phyloP scores from a whole-genome alignment of 2,797 vertebrate species.

The Choloepus didactylus region DNA sequence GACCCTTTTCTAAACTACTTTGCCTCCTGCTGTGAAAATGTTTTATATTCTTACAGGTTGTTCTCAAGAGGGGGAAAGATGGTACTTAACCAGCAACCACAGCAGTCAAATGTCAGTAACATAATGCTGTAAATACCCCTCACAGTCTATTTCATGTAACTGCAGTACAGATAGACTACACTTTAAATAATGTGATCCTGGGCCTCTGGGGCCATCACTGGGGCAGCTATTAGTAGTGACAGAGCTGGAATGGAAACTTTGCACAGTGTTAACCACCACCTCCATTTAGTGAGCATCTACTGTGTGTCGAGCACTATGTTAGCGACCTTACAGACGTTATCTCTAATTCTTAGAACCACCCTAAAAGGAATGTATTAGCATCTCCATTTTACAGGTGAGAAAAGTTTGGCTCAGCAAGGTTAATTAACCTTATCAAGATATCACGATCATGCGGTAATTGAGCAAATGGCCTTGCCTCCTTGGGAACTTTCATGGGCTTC shows the following conservation, averaged over 20 bases:
- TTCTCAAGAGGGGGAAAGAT: conserved; percentile 53
- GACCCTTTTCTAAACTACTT: conserved; percentile 61
- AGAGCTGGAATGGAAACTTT: neutral
- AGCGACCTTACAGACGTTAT: neutral
- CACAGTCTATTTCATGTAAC: neutral
- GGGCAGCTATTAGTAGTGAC: neutral
- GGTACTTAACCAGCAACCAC: conserved; percentile 46
- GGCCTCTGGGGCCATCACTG: neutral
- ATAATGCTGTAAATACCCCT: neutral
- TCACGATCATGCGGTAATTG: neutral
- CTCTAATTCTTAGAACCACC: neutral
- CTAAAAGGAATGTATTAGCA: neutral
- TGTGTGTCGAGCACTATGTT: neutral
- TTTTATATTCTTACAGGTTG: conserved; percentile 62
- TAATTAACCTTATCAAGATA: neutral
- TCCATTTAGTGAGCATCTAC: neutral
- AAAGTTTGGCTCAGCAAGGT: neutral
- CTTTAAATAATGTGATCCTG: neutral
- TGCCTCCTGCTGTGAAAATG: conserved; percentile 63
- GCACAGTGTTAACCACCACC: neutral
- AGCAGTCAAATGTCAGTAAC: conserved; percentile 55
- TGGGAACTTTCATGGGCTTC: neutral
- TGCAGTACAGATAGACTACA: neutral
- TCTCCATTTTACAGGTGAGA: neutral
- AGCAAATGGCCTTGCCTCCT: neutral